Evolutionary conservation across 2,113 vertebrate genomes (phyloP), one percentile per base, ranked within the genome.

Genomic region (Etia nguti): DNA sequence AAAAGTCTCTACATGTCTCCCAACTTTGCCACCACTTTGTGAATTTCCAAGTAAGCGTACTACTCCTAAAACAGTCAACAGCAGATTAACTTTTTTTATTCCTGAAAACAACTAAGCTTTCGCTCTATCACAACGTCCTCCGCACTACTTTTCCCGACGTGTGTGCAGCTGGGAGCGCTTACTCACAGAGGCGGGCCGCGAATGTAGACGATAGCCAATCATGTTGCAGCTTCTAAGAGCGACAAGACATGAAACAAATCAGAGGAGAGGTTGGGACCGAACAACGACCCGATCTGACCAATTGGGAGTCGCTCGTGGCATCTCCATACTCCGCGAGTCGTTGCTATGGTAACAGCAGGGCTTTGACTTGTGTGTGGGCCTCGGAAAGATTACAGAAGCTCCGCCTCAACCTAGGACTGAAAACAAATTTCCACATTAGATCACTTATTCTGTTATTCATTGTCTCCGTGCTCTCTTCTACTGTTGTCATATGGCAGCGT

Each of bases 301-400:
- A 95, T 94, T 4, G 82, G 12, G 60, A 70, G 79, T 41, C 43
- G 5, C 1, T 12, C 8, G 1, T 59, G 29, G 87, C 82, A 83
- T 70, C 79, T 46, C 34, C 31, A 4, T 18, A 4, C 60, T 12
- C 75, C 6, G 43, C 24, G 54, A 52, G 31, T 46, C 56, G 95
- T 95, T 95, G 80, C 91, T 54, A 86, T 68, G 88, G 90, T 77
- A 90, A 94, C 91, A 52, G 9, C 48, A 77, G 92, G 91, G 89
- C 48, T 81, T 86, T 60, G n/a, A 86, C 86, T 89, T 15, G 56
- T 80, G 85, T 82, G 86, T 86, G 83, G 48, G 85, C 80, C 89
- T 56, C 38, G 6, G n/a, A 34, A 6, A 36, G 82, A 59, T 81
- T 15, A 55, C 5, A 29, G 36, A 36, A 48, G 86, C 77, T 34